These are phyloP conservation scores for Ormyrus pomaceus DNA, from an alignment of 2,888 invertebrate species.

Conservation along the genomic window DNA sequence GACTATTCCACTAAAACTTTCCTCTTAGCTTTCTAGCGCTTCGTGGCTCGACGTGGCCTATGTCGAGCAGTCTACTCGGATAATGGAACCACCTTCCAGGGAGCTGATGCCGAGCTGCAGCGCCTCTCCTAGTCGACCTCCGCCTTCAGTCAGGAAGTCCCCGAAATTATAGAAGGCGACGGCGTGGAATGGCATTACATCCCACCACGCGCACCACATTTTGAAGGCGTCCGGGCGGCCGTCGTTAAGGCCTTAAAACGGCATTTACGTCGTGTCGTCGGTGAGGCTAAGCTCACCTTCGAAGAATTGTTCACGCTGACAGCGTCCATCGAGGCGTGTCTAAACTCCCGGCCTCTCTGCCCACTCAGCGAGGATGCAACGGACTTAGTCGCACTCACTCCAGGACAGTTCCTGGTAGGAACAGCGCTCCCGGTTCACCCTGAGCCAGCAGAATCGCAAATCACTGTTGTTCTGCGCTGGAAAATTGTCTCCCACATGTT, in stretches of 20 bases:
- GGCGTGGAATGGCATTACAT: slow-evolving; percentile 9
- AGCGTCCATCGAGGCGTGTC: slow-evolving; percentile 7
- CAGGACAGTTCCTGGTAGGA: slow-evolving; percentile 16
- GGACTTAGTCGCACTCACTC: background rate
- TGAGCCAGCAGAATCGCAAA: background rate
- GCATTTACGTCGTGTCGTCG: slow-evolving; percentile 20
- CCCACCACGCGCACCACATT: slow-evolving; percentile 29
- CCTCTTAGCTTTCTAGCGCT: background rate
- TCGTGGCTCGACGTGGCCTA: background rate
- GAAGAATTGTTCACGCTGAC: slow-evolving; percentile 22
- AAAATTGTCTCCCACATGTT: background rate
- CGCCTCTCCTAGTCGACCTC: background rate
- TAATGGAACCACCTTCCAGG: background rate
- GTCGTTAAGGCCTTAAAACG: background rate
- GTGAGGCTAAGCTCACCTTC: slow-evolving; percentile 3
- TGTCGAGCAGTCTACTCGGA: background rate
- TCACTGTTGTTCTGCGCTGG: background rate
- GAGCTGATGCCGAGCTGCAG: background rate
- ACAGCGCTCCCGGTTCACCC: background rate
- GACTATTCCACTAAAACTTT: background rate
- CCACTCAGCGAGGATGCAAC: slow-evolving; percentile 10
- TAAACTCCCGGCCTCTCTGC: slow-evolving; percentile 21
- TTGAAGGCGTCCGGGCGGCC: background rate
- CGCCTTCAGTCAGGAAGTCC: background rate
- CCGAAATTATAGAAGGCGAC: background rate